A percentile compares a stretch with the other conserved stretches of the same genome.
Evolutionary conservation across 2,113 vertebrate species (phyloP).

Genomic region (Osmerus eperlanus): DNA sequence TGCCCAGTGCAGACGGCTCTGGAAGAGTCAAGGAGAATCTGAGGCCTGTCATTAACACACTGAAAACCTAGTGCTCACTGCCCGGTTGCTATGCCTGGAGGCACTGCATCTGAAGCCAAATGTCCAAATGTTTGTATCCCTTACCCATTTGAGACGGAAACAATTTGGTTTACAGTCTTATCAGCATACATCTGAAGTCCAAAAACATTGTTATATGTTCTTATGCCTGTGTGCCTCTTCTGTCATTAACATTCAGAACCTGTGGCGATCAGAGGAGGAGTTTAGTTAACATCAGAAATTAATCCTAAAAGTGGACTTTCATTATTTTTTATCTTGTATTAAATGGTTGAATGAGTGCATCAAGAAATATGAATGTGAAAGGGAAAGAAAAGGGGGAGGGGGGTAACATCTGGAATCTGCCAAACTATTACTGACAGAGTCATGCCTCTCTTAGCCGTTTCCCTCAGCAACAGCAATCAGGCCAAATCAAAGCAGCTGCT

Average conservation of each 20-base stretch:
- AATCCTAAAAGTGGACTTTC: conserved; percentile 33
- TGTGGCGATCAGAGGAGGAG: conserved; percentile 6
- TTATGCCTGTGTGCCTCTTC: conserved; percentile 1
- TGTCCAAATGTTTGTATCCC: conserved; percentile 54
- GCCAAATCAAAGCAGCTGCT: conserved; percentile 74
- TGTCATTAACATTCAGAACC: neutral
- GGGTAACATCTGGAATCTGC: conserved; percentile 55
- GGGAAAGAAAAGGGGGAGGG: conserved; percentile 11
- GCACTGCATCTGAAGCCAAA: conserved; percentile 37
- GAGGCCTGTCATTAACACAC: conserved; percentile 29
- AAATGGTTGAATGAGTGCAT: conserved; percentile 13
- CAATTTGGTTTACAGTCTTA: conserved; percentile 44
- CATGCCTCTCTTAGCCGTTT: conserved; percentile 67
- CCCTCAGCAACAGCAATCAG: conserved; percentile 71
- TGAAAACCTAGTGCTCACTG: conserved; percentile 10
- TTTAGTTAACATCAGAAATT: conserved; percentile 40
- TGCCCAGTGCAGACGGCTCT: conserved; percentile 36
- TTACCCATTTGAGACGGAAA: conserved; percentile 53
- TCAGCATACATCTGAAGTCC: conserved; percentile 34
- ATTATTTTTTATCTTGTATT: conserved; percentile 60
- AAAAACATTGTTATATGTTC: conserved; percentile 8
- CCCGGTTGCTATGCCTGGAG: conserved; percentile 33
- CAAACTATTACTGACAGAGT: conserved; percentile 73
- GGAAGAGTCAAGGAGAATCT: conserved; percentile 13
- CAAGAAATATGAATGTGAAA: conserved; percentile 46